Evolutionary conservation across 2,888 invertebrate species (phyloP), one percentile per base, ranked within the genome.

Genomic region (Crematogaster levior): DNA sequence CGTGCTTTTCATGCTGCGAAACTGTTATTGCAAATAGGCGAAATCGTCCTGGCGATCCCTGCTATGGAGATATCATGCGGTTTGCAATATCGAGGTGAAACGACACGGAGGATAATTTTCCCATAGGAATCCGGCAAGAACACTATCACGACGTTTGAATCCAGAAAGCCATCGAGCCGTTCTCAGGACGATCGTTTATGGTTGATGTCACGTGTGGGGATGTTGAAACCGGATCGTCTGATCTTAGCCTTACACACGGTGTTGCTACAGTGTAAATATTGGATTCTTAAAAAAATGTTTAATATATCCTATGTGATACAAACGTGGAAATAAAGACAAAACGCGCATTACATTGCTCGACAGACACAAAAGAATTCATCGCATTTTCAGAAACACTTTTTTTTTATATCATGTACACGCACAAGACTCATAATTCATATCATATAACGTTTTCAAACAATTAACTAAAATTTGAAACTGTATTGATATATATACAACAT

Each of bases 1-100:
- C 89, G 86, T 83, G 89, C 86, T 84, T 91, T n/a, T 84, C 87
- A 77, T 80, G 85, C 87, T 73, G 77, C 74, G 84, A 80, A 65
- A 85, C 87, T 89, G 91, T 92, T 93, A 93, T 91, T 92, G 91
- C 91, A 89, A 92, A 92, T 91, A 90, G 91, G 91, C 88, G 90
- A 91, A 92, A 92, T 91, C 90, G 90, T 88, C 86, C 86, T 83
- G 63, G 84, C 85, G 84, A 85, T 82, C 86, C 85, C 82, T 48
- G 84, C 86, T 90, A 91, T 89, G 86, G 89, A 87, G 88, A 90
- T 92, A 91, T 91, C 91, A 88, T 90, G 90, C 86, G 90, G 91
- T 88, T 85, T 75, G 86, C 87, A 87, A 90, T 91, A 90, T 91
- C 89, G 82, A 70, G 80, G 74, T 70, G 84, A 80, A 83, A 88